A percentile compares a stretch with the other conserved stretches of the same genome.
Conservation (phyloP, 1,140 invertebrate species). For the Diabrotica virgifera region DNA sequence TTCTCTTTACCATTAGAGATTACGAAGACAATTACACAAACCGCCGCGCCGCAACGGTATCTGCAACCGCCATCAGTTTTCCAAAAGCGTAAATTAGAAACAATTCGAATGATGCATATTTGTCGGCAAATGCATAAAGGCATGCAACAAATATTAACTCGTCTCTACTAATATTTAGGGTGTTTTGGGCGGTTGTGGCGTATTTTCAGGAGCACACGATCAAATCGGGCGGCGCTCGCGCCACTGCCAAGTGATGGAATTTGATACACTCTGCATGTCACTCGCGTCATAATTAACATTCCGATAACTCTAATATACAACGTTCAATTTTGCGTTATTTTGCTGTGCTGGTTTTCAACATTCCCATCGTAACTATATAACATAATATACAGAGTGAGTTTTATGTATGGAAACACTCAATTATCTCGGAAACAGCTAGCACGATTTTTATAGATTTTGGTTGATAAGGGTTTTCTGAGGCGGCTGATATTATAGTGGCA, state of each 20-base stretch:
- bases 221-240: conserved; percentile 36
- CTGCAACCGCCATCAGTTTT: too few species aligned
- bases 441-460: too few species aligned
- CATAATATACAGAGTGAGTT: too few species aligned
- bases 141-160: conserved; percentile 45
- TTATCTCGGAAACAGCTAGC: too few species aligned
- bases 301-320: conserved; percentile 30
- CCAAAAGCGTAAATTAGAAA: conserved; percentile 15
- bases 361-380: too few species aligned
- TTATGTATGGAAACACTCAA: too few species aligned
- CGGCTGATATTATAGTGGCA: too few species aligned
- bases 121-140: conserved; percentile 41
- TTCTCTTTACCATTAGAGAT: too few species aligned
- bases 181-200: conserved; percentile 32
- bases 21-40: too few species aligned
- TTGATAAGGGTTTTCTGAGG: too few species aligned
- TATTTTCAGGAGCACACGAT: conserved; percentile 32
- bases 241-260: conserved; percentile 39
- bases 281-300: conserved; percentile 45
- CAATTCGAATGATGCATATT: conserved; percentile 44
- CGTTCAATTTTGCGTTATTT: conserved; percentile 38
- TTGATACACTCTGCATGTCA: conserved; percentile 40
- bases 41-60: too few species aligned
- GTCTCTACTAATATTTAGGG: conserved; percentile 38
- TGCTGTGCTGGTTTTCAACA: conserved; percentile 25